A percentile compares a stretch with the other conserved stretches of the same genome.
Evolutionary conservation across 1,140 invertebrate genomes (phyloP).

Genomic region (Magallana angulata): DNA sequence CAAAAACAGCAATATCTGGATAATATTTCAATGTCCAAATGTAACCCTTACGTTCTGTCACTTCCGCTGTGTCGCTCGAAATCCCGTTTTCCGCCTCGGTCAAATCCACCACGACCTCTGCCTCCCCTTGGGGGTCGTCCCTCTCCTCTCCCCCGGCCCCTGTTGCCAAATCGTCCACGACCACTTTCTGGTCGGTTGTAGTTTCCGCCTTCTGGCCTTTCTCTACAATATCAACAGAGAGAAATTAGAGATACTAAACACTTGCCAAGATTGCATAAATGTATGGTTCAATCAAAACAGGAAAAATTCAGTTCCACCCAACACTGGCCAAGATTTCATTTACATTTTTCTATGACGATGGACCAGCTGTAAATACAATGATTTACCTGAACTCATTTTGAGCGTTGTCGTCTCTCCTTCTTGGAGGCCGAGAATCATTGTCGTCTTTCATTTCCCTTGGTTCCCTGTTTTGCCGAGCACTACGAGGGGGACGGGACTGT

Average conservation of each 20-base stretch:
- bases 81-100: slow-evolving; percentile 83
- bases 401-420: slow-evolving; percentile 65
- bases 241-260: no score
- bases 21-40: background rate
- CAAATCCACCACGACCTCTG: slow-evolving; percentile 71
- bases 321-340: no score
- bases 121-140: slow-evolving; percentile 78
- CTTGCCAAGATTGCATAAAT: no score
- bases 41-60: slow-evolving; percentile 89
- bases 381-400: slow-evolving; percentile 40
- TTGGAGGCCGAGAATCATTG: slow-evolving; percentile 66
- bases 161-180: slow-evolving; percentile 60
- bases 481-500: slow-evolving; percentile 61
- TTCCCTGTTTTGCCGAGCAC: slow-evolving; percentile 64
- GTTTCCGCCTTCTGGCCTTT: slow-evolving; percentile 76
- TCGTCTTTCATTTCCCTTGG: slow-evolving; percentile 69
- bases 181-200: slow-evolving; percentile 66
- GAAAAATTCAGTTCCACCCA: no score
- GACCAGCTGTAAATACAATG: background rate
- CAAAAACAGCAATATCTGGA: no score
- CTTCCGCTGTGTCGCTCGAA: slow-evolving; percentile 97
- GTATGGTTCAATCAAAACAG: no score
- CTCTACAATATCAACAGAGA: slow-evolving; percentile 58
- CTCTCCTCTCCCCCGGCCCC: slow-evolving; percentile 69
- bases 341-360: no score